Conservation (phyloP, 2,113 vertebrate genomes). For the Ibidorhyncha struthersii region DNA sequence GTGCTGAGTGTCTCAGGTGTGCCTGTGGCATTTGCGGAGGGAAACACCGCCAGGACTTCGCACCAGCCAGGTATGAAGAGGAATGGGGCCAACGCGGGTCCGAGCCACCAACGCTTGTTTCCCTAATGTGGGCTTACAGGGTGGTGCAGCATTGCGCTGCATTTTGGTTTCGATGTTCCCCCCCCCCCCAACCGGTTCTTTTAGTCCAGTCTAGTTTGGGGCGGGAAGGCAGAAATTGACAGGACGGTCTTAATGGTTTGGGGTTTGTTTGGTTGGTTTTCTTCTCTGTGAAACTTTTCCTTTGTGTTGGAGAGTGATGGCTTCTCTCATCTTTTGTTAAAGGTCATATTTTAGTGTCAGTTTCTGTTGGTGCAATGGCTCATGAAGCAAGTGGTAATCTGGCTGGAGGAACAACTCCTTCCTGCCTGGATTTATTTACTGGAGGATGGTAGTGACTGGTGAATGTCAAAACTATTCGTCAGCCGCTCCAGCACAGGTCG, state of each 20-base stretch:
- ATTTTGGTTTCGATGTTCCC: background rate
- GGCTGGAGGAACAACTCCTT: background rate
- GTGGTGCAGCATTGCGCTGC: fast-evolving
- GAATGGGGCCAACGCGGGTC: fast-evolving
- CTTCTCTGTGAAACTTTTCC: background rate
- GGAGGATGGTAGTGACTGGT: background rate
- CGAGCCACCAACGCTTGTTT: background rate
- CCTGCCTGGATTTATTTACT: background rate
- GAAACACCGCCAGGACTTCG: fast-evolving
- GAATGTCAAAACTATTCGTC: background rate
- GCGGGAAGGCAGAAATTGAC: background rate
- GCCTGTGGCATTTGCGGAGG: background rate
- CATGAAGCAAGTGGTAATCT: background rate
- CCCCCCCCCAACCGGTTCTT: fast-evolving
- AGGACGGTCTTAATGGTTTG: background rate
- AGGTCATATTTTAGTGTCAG: background rate
- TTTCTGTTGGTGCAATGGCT: background rate
- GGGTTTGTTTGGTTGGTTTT: background rate
- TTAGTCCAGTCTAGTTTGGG: background rate
- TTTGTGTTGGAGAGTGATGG: background rate
- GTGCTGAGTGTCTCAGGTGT: no score
- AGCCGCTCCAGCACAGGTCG: background rate
- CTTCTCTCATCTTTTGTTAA: background rate
- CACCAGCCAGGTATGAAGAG: background rate
- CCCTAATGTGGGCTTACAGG: background rate